A percentile compares a stretch with the other conserved stretches of the same genome.
Evolutionary conservation across 2,888 invertebrate species (phyloP).

Genomic region (Eudasyphora cyanicolor): DNA sequence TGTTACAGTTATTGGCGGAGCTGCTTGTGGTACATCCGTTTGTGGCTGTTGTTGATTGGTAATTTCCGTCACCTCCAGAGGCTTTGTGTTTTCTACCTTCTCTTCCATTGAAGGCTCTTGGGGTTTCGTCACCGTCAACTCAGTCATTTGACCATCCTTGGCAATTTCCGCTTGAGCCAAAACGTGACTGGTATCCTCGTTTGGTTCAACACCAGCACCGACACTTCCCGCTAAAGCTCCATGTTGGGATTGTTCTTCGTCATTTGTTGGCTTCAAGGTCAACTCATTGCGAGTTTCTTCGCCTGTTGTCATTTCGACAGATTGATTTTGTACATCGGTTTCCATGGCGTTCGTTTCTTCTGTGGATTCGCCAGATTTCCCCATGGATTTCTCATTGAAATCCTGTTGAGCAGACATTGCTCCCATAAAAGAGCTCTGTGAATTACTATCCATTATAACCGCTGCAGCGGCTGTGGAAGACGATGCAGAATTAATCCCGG

Average conservation of each 20-base stretch:
- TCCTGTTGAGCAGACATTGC: conserved; percentile 57
- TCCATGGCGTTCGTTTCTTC: conserved; percentile 55
- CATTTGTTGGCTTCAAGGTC: conserved; percentile 1
- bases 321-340: conserved; percentile 31
- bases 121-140: background rate
- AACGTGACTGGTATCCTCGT: background rate
- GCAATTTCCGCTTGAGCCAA: background rate
- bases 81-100: background rate
- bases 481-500: conserved; percentile 70
- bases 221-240: no score
- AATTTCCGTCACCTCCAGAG: background rate
- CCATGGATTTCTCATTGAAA: conserved; percentile 54
- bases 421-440: conserved; percentile 73
- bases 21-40: background rate
- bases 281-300: conserved; percentile 49
- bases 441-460: conserved; percentile 75
- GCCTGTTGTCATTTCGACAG: conserved; percentile 42
- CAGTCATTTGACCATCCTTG: background rate
- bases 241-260: conserved; percentile 33
- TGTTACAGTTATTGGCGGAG: background rate
- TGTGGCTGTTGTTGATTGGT: background rate
- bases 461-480: conserved; percentile 73
- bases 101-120: background rate
- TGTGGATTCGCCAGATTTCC: conserved; percentile 44
- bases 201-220: background rate